Percentiles rank a stretch among this genome's conserved stretches.
These are phyloP conservation scores for Ellobius talpinus DNA, from an alignment of 2,113 vertebrate species.

Conservation along the genomic window DNA sequence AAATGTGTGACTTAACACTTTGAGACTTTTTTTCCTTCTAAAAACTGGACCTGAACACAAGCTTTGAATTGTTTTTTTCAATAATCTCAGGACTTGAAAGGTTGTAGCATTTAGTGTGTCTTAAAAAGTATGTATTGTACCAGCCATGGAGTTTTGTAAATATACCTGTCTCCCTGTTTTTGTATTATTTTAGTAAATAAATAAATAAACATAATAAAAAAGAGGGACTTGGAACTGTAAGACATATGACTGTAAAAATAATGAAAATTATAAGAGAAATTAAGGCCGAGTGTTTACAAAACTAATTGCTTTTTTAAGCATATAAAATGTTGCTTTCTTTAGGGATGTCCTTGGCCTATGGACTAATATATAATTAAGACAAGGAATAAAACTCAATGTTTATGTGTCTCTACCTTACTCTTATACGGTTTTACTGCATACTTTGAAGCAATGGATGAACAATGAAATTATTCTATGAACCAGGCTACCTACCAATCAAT, in stretches of 20 bases:
- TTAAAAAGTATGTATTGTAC: slow-evolving; percentile 93
- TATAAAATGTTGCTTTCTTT: neutral
- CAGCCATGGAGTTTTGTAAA: slow-evolving; percentile 92
- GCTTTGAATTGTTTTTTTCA: slow-evolving; percentile 88
- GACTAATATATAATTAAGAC: rapidly evolving
- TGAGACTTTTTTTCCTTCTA: slow-evolving; percentile 81
- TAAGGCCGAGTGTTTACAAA: neutral
- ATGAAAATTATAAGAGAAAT: neutral
- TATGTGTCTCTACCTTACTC: rapidly evolving
- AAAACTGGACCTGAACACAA: slow-evolving; percentile 89
- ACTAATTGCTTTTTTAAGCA: neutral
- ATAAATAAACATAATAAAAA: slow-evolving; percentile 71
- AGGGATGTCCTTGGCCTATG: neutral
- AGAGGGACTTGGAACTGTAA: neutral
- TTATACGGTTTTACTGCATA: rapidly evolving
- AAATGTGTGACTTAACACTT: slow-evolving; percentile 83
- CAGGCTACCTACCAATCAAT: rapidly evolving
- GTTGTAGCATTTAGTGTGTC: slow-evolving; percentile 93
- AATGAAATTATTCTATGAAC: rapidly evolving
- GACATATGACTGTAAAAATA: neutral
- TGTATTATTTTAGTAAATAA: slow-evolving; percentile 89
- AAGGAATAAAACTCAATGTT: rapidly evolving
- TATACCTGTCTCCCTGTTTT: slow-evolving; percentile 89
- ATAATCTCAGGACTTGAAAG: slow-evolving; percentile 93
- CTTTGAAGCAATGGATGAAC: neutral